Evolutionary conservation across 2,888 invertebrate species (phyloP).

Genomic region (Copidosoma aretas): DNA sequence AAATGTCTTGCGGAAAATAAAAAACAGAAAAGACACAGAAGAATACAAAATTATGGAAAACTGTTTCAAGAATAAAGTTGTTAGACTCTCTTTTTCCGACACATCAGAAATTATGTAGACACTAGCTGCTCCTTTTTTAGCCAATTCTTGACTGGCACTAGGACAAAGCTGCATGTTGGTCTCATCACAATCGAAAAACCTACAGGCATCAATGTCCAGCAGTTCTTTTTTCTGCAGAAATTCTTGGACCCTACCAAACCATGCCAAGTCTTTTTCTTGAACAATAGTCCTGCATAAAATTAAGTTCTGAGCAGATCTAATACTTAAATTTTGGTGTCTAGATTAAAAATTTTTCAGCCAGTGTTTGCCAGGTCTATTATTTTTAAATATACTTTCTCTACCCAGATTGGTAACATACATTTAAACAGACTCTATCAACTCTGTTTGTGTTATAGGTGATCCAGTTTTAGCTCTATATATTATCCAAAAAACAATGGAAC

Average conservation of each 20-base stretch:
- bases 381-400: background rate
- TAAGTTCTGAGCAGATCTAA: background rate
- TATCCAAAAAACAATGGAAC: background rate
- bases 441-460: background rate
- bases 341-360: background rate
- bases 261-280: background rate
- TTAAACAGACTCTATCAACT: background rate
- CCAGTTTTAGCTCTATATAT: background rate
- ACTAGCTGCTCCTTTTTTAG: background rate
- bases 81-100: background rate
- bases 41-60: too few relatives aligned
- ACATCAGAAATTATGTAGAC: background rate
- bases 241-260: background rate
- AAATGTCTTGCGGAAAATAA: too few relatives aligned
- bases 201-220: background rate
- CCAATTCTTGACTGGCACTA: background rate
- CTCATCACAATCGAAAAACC: background rate
- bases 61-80: background rate
- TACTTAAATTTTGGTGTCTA: background rate
- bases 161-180: background rate
- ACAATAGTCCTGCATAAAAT: background rate
- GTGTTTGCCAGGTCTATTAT: conserved; percentile 6
- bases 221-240: background rate
- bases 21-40: too few relatives aligned
- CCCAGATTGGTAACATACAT: background rate